Conservation (phyloP, 1,140 invertebrate genomes). For the Cydia strobilella region DNA sequence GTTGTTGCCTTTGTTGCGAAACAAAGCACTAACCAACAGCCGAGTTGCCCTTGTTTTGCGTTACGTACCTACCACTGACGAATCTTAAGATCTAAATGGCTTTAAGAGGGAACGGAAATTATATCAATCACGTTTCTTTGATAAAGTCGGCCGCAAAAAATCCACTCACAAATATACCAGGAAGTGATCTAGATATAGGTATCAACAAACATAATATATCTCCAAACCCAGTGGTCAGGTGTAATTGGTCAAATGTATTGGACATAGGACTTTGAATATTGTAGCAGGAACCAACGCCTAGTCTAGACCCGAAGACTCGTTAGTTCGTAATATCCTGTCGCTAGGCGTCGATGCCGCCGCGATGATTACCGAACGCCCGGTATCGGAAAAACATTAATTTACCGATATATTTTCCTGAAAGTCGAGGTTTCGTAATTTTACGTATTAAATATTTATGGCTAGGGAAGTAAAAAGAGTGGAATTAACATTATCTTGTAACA, state of each 20-base stretch:
- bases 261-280: not conserved
- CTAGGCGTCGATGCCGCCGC: not conserved
- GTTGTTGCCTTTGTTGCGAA: not conserved
- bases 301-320: constrained; percentile 10
- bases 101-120: constrained; percentile 12
- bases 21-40: not conserved
- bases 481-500: not conserved
- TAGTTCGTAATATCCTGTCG: constrained; percentile 12
- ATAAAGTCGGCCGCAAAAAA: not conserved
- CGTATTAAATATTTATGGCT: constrained; percentile 5
- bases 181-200: not conserved
- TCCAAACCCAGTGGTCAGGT: not conserved
- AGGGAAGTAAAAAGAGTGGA: constrained; percentile 1
- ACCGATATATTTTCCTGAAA: constrained; percentile 14
- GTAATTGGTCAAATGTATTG: not conserved
- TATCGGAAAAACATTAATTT: constrained; percentile 19
- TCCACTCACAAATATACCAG: constrained; percentile 4
- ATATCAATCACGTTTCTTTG: constrained; percentile 19
- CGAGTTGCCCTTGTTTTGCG: not conserved
- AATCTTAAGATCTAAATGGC: constrained; percentile 19
- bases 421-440: constrained; percentile 18
- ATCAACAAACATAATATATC: not conserved
- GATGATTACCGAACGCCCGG: constrained; percentile 17
- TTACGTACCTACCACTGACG: not conserved
- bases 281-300: constrained; percentile 3